These are phyloP conservation scores for Bicyclus anynana DNA, from an alignment of 1,140 invertebrate genomes.

Conservation along the genomic window DNA sequence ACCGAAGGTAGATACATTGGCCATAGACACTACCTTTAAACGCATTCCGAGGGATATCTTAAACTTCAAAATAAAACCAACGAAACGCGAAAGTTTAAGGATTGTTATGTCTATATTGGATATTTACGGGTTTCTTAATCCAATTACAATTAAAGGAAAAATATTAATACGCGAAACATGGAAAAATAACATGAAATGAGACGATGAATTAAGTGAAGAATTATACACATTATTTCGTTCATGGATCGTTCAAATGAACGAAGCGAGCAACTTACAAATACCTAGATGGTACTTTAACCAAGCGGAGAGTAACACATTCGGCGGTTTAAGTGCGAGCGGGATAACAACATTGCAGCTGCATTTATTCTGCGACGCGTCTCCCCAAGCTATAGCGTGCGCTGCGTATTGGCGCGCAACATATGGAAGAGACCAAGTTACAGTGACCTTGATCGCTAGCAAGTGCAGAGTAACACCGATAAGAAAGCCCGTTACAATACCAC, in stretches of 20 bases:
- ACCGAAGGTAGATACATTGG: too few species aligned
- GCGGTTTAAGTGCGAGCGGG: slow-evolving; percentile 16
- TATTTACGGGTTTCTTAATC: too few species aligned
- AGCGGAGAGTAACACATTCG: slow-evolving; percentile 10
- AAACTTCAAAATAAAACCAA: too few species aligned
- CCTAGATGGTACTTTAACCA: background rate
- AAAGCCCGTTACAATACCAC: slow-evolving; percentile 20
- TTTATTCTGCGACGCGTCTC: slow-evolving; percentile 28
- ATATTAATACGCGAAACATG: too few species aligned
- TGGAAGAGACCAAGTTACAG: background rate
- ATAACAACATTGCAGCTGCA: too few species aligned
- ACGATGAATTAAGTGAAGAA: slow-evolving; percentile 7
- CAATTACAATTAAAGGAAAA: too few species aligned
- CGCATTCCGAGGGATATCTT: too few species aligned
- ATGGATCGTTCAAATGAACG: too few species aligned
- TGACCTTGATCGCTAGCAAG: slow-evolving; percentile 18
- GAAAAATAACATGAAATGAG: background rate
- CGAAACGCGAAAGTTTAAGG: too few species aligned
- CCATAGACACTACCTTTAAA: too few species aligned
- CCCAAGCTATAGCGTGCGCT: slow-evolving; percentile 23
- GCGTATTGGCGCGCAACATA: slow-evolving; percentile 8
- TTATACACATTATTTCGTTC: too few species aligned
- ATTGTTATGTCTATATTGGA: too few species aligned
- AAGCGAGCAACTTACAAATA: background rate
- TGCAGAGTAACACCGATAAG: slow-evolving; percentile 24